Percentiles rank a stretch among this genome's conserved stretches.
These are phyloP conservation scores for Burhinus oedicnemus DNA, from an alignment of 2,113 vertebrate species.

Conservation along the genomic window DNA sequence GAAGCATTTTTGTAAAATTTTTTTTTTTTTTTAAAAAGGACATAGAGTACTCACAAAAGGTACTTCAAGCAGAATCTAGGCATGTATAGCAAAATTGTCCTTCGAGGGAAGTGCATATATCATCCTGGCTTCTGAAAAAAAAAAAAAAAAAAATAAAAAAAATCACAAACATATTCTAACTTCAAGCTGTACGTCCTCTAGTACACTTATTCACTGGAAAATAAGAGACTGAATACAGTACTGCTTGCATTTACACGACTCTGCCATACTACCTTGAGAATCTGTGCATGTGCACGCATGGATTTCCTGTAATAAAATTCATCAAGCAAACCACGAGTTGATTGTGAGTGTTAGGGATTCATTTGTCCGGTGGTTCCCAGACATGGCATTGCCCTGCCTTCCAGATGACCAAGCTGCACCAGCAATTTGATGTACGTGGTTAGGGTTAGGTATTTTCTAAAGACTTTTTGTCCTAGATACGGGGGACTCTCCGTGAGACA, in stretches of 20 bases:
- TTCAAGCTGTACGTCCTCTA: not conserved
- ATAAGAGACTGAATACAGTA: not conserved
- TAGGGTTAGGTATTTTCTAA: not conserved
- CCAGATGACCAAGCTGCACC: not conserved
- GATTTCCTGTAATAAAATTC: not conserved
- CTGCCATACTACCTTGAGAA: not conserved
- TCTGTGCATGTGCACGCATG: not conserved
- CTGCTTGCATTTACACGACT: not conserved
- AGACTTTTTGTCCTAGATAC: not conserved
- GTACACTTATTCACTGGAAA: not conserved
- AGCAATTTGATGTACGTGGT: not conserved
- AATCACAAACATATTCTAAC: not conserved
- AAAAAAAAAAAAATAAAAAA: not conserved
- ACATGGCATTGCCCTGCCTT: not conserved
- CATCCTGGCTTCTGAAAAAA: not conserved
- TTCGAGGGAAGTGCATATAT: accelerated
- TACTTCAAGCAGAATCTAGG: not conserved
- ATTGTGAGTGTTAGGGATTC: not conserved
- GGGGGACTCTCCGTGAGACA: not conserved
- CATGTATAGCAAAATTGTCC: not conserved
- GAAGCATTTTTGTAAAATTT: not conserved
- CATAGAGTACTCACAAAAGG: not conserved
- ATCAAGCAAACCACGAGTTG: not conserved
- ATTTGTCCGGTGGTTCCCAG: not conserved
- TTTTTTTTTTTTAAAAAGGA: not conserved